phyloP scores from a whole-genome alignment of 1,140 invertebrate genomes.

The Ceratina calcarata region DNA sequence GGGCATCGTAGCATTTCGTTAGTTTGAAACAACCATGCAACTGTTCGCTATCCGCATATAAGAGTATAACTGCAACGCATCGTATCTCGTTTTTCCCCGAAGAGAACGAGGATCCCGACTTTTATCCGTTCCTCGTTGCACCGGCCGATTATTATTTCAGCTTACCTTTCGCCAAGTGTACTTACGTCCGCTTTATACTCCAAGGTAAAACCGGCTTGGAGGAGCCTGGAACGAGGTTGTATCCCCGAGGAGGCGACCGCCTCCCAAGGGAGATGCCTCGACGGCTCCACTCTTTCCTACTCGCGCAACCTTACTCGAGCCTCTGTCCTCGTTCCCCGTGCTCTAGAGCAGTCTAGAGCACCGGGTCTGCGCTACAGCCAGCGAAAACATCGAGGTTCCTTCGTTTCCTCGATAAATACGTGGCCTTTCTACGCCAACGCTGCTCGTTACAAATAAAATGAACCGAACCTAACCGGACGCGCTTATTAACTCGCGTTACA shows the following conservation, averaged over 20 bases:
- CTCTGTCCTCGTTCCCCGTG: not conserved
- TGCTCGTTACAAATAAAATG: constrained; percentile 42
- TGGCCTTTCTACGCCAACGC: constrained; percentile 30
- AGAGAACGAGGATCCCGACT: constrained; percentile 58
- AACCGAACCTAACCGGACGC: constrained; percentile 12
- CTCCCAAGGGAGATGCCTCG: constrained; percentile 54
- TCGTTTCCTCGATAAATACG: constrained; percentile 44
- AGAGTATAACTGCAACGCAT: not conserved
- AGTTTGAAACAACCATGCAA: not conserved
- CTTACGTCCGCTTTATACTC: constrained; percentile 66
- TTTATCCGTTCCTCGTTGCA: constrained; percentile 60
- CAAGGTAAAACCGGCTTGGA: constrained; percentile 67
- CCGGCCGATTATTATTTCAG: constrained; percentile 68
- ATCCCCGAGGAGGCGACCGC: constrained; percentile 58
- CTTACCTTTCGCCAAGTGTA: constrained; percentile 69
- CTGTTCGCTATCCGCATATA: constrained; percentile 46
- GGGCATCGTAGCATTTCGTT: no score
- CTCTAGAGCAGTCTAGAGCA: not conserved
- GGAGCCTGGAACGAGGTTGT: constrained; percentile 66
- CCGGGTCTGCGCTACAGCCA: constrained; percentile 13
- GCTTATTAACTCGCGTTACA: constrained; percentile 6
- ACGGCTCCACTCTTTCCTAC: constrained; percentile 1
- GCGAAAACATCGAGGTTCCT: constrained; percentile 59
- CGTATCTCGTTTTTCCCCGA: constrained; percentile 49
- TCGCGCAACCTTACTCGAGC: not conserved